Evolutionary conservation across 2,113 vertebrate species (phyloP), one percentile per base, ranked within the genome.

Genomic region (Nansenia antarctica): DNA sequence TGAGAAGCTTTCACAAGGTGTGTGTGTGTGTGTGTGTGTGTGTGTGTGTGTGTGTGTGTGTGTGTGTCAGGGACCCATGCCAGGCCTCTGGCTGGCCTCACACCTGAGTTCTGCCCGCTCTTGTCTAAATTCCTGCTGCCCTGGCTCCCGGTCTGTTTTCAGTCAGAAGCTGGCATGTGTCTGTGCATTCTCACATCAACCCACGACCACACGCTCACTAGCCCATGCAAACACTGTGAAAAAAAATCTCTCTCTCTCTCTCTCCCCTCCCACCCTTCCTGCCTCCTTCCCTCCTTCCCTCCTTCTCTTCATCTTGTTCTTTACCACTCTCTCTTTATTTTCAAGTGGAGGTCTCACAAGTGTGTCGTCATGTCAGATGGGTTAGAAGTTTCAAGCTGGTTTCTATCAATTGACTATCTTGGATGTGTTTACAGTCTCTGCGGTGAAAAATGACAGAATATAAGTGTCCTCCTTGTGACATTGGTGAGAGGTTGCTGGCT

Each of bases 11-110:
- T 32, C n/a, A 62, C 32, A 22, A 24, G 32, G n/a, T 62, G 3
- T 15, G n/a, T 61, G 32, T 32, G 57, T 59, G 29, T 59, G 29
- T 59, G 54, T 57, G 11, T 30, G 9, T 57, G 54, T 29, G 54
- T 57, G 26, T 62, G 35, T 39, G 34, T 37, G 22, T 62, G 22
- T 59, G 57, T 59, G 57, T 60, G 30, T 60, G 57, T 60, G 57
- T n/a, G 57, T 22, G 9, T 35, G 47, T 22, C 15, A 20, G 15
- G 20, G 20, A 6, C 1, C 14, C 7, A 6, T 52, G 31, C 26
- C 15, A 57, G 52, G 20, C 22, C 22, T 26, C 11, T 26, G 24
- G 24, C 20, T 54, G 9, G 27, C 27, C 55, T 31, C 55, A 20
- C 29, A 58, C 57, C 57, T n/a, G 2, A 30, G 18, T 32, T 29